phyloP scores from a whole-genome alignment of 1,140 invertebrate genomes.

The Neocloeon triangulifer region DNA sequence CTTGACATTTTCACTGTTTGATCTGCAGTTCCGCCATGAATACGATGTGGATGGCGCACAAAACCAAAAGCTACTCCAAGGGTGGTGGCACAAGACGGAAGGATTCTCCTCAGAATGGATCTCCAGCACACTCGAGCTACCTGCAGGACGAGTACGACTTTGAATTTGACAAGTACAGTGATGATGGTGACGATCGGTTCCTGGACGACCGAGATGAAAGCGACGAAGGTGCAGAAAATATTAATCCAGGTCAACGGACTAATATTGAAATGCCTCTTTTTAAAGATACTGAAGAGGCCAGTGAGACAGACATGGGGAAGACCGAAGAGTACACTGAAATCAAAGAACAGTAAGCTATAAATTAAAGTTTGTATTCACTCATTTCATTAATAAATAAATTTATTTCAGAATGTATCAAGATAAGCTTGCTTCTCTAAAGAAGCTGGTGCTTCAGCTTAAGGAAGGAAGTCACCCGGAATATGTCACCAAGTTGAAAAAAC shows the following conservation, averaged over 20 bases:
- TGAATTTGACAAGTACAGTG: slow-evolving; percentile 14
- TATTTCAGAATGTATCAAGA: slow-evolving; percentile 73
- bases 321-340: slow-evolving; percentile 63
- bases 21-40: too few species aligned
- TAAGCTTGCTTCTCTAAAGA: slow-evolving; percentile 70
- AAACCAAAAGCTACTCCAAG: slow-evolving; percentile 3
- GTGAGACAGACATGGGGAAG: slow-evolving; percentile 66
- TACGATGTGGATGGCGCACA: slow-evolving; percentile 2
- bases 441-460: slow-evolving; percentile 69
- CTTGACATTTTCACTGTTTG: too few species aligned
- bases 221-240: slow-evolving; percentile 20
- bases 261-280: not conserved
- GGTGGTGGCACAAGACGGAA: slow-evolving; percentile 1
- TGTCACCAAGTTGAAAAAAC: slow-evolving; percentile 49
- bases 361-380: slow-evolving; percentile 3
- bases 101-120: slow-evolving; percentile 11
- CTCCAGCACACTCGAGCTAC: slow-evolving; percentile 15
- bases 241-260: not conserved
- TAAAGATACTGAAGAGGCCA: slow-evolving; percentile 70
- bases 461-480: slow-evolving; percentile 74
- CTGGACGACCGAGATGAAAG: slow-evolving; percentile 24
- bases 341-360: slow-evolving; percentile 62
- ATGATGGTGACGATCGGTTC: slow-evolving; percentile 10
- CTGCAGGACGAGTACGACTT: slow-evolving; percentile 23
- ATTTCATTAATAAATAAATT: slow-evolving; percentile 4